Conservation (phyloP, 2,797 vertebrate genomes). For the Todus mexicanus region DNA sequence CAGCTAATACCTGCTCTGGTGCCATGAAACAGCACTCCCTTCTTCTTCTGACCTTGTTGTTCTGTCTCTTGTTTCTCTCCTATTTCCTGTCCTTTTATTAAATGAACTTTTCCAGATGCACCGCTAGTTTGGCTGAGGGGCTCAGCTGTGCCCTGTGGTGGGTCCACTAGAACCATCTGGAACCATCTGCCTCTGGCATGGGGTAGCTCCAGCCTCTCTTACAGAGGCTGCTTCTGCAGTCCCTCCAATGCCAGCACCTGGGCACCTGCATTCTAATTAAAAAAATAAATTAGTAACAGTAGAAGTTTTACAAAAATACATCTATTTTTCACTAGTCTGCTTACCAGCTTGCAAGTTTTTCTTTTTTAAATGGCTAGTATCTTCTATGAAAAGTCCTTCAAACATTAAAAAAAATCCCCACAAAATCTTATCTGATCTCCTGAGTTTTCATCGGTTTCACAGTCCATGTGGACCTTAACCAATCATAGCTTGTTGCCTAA, state of each 20-base stretch:
- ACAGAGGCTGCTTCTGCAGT: neutral
- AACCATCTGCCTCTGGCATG: fast-evolving
- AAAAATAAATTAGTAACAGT: neutral
- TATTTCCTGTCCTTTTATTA: neutral
- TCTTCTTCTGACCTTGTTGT: neutral
- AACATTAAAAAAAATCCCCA: neutral
- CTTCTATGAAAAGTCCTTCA: slow-evolving; percentile 3
- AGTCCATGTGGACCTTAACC: slow-evolving; percentile 52
- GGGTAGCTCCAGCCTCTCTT: fast-evolving
- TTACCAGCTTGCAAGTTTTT: neutral
- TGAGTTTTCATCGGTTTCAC: slow-evolving; percentile 47
- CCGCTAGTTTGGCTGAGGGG: neutral
- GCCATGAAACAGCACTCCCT: neutral
- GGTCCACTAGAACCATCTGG: neutral
- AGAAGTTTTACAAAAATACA: neutral
- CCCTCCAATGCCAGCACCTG: neutral
- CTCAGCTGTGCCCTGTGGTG: neutral
- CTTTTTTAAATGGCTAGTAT: neutral
- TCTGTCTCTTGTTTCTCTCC: neutral
- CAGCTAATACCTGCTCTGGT: neutral
- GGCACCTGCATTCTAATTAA: neutral
- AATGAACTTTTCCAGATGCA: neutral
- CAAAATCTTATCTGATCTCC: neutral
- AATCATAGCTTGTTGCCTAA: slow-evolving; percentile 57
- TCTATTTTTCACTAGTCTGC: neutral